A percentile compares a stretch with the other conserved stretches of the same genome.
Evolutionary conservation across 2,113 vertebrate species (phyloP).

Genomic region (Anolis carolinensis): DNA sequence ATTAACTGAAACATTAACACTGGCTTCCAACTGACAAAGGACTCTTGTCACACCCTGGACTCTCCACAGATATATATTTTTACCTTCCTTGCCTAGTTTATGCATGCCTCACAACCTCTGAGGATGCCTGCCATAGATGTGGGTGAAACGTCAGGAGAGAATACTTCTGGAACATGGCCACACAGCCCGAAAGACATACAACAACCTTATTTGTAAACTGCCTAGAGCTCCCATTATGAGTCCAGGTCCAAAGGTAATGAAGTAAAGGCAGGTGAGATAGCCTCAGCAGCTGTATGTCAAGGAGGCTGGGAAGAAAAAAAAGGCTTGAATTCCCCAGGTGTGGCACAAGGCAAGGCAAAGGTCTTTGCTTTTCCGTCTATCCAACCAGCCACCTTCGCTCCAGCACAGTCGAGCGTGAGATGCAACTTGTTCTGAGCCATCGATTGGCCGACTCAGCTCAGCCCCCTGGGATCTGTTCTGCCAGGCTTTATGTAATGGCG

Average conservation of each 20-base stretch:
- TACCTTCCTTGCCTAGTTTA: no score
- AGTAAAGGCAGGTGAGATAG: background rate
- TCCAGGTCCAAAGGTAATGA: background rate
- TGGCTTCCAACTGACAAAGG: no score
- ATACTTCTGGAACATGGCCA: no score
- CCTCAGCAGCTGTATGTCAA: background rate
- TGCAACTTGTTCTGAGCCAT: background rate
- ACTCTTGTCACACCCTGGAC: no score
- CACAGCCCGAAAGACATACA: no score
- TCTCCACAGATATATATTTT: no score
- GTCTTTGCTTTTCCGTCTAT: background rate
- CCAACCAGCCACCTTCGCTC: background rate
- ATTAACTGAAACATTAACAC: no score
- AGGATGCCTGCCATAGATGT: no score
- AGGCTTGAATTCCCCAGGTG: background rate
- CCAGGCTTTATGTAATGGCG: background rate
- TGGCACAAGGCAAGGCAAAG: no score
- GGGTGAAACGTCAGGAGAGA: no score
- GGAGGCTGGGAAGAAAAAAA: background rate
- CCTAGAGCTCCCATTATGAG: background rate
- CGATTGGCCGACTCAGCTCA: background rate
- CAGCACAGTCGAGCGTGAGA: background rate
- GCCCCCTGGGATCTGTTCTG: no score
- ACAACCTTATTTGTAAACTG: background rate
- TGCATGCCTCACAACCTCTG: no score